A percentile compares a stretch with the other conserved stretches of the same genome.
These are phyloP conservation scores for Crenuchus spilurus DNA, from an alignment of 2,797 vertebrate genomes.

Conservation along the genomic window DNA sequence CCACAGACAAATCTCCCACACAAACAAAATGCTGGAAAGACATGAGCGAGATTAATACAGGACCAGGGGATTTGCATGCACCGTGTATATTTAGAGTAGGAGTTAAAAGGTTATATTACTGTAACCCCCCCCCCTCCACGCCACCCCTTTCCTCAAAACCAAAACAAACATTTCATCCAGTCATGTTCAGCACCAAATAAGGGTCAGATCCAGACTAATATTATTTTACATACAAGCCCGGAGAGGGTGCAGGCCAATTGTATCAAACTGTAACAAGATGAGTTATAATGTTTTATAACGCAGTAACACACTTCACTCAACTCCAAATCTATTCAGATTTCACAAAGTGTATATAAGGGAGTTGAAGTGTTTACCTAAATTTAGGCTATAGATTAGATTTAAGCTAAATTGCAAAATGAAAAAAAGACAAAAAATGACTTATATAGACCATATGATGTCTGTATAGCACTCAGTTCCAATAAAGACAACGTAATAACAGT, in stretches of 20 bases:
- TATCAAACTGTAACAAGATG: slow-evolving; percentile 21
- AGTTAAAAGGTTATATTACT: slow-evolving; percentile 49
- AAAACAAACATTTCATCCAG: slow-evolving; percentile 54
- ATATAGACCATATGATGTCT: too few relatives aligned
- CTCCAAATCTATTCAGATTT: too few relatives aligned
- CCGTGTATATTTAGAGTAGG: slow-evolving; percentile 49
- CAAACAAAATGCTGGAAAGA: slow-evolving; percentile 52
- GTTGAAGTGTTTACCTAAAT: too few relatives aligned
- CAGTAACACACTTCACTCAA: too few relatives aligned
- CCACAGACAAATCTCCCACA: slow-evolving; percentile 48
- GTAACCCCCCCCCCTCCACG: slow-evolving; percentile 24
- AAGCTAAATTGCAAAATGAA: too few relatives aligned
- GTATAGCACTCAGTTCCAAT: too few relatives aligned
- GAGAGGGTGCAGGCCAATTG: slow-evolving; percentile 30
- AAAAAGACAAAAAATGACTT: too few relatives aligned
- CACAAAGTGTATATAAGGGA: too few relatives aligned
- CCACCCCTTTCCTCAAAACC: slow-evolving; percentile 1
- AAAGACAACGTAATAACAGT: too few relatives aligned
- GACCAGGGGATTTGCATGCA: slow-evolving; percentile 46
- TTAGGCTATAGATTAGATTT: too few relatives aligned
- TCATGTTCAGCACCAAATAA: slow-evolving; percentile 48
- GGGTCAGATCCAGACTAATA: slow-evolving; percentile 52
- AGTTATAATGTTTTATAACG: neutral
- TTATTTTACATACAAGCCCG: slow-evolving; percentile 43
- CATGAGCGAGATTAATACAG: slow-evolving; percentile 41